Conservation (phyloP, 2,888 invertebrate species). For the Urechis unicinctus region DNA sequence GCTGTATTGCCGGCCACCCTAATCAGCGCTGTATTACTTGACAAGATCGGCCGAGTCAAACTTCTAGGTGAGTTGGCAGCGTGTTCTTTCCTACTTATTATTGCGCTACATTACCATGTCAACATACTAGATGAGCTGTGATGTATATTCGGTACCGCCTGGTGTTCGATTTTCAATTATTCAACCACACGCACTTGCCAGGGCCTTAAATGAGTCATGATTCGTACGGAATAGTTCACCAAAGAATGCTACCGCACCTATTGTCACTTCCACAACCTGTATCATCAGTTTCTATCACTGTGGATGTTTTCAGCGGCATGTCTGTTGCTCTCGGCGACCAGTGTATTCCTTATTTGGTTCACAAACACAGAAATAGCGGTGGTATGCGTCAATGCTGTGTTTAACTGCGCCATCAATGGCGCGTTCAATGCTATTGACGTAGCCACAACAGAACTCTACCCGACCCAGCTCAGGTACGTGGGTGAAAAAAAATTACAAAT, state of each 20-base stretch:
- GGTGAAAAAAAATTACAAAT: not conserved
- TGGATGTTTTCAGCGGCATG: slow-evolving; percentile 7
- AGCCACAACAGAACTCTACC: slow-evolving; percentile 12
- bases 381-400: slow-evolving; percentile 13
- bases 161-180: too few species aligned
- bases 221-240: too few species aligned
- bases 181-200: too few species aligned
- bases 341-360: slow-evolving; percentile 16
- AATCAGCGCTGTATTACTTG: slow-evolving; percentile 10
- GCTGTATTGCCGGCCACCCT: slow-evolving; percentile 12
- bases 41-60: slow-evolving; percentile 12
- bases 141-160: too few species aligned
- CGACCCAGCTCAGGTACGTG: slow-evolving; percentile 17
- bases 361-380: slow-evolving; percentile 12
- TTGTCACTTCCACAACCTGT: too few species aligned
- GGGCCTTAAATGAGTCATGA: too few species aligned
- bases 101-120: not conserved
- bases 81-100: not conserved
- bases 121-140: too few species aligned
- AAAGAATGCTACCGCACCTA: too few species aligned
- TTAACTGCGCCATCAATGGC: slow-evolving; percentile 9
- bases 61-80: slow-evolving; percentile 12
- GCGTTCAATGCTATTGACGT: slow-evolving; percentile 13
- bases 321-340: slow-evolving; percentile 10
- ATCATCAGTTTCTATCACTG: not conserved